These are phyloP conservation scores for Nephila pilipes DNA, from an alignment of 1,140 invertebrate genomes.

Conservation along the genomic window DNA sequence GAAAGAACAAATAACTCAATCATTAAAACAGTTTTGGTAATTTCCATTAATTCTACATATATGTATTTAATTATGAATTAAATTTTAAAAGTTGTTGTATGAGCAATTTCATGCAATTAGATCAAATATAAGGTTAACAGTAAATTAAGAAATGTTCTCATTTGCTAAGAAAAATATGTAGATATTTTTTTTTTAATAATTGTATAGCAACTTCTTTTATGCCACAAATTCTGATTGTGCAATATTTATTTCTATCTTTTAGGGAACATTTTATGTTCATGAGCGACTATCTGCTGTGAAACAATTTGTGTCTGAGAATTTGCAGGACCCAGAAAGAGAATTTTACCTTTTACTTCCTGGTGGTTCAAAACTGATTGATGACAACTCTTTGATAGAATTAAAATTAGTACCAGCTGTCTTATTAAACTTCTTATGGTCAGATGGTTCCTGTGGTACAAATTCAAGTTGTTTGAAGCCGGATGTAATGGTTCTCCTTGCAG, in stretches of 20 bases:
- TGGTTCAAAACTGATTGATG: conserved; percentile 84
- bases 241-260: conserved; percentile 42
- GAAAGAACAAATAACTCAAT: too few relatives aligned
- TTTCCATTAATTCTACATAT: too few relatives aligned
- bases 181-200: not conserved
- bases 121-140: too few relatives aligned
- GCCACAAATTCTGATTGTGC: not conserved
- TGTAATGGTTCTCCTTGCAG: conserved; percentile 85
- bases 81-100: too few relatives aligned
- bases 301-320: conserved; percentile 88
- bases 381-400: conserved; percentile 87
- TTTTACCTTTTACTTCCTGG: conserved; percentile 83
- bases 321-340: conserved; percentile 85
- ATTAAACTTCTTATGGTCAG: conserved; percentile 85
- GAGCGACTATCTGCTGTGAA: conserved; percentile 87
- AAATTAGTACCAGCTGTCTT: conserved; percentile 88
- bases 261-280: conserved; percentile 91
- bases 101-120: too few relatives aligned
- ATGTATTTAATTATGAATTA: too few relatives aligned
- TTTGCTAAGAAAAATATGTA: not conserved
- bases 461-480: conserved; percentile 88
- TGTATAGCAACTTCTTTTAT: not conserved
- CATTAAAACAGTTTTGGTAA: too few relatives aligned
- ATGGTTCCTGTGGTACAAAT: not conserved
- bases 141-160: not conserved